These are phyloP conservation scores for Chaenocephalus aceratus DNA, from an alignment of 2,113 vertebrate species.

Conservation along the genomic window DNA sequence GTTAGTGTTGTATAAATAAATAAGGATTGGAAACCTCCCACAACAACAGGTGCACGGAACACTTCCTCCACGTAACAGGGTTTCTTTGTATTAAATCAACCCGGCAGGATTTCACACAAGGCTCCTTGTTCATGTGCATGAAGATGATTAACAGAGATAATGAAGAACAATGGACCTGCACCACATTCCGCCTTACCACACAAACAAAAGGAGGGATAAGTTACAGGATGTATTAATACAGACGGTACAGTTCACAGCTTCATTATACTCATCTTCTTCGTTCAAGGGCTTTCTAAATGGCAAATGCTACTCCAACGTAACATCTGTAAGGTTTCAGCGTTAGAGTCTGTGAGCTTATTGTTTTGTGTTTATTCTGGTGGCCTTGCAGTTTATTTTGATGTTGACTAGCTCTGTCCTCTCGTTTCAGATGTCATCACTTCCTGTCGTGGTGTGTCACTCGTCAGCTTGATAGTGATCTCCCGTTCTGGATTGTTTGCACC, in stretches of 20 bases:
- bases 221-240: background rate
- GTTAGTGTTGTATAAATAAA: background rate
- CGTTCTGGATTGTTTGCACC: no score
- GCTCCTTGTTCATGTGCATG: background rate
- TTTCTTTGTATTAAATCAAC: background rate
- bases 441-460: no score
- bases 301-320: background rate
- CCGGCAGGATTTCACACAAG: conserved; percentile 3
- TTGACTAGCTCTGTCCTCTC: no score
- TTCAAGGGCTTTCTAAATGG: conserved; percentile 16
- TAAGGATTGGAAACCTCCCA: background rate
- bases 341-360: no score
- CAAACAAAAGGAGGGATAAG: background rate
- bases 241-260: conserved; percentile 3
- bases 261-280: background rate
- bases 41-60: background rate
- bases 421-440: no score
- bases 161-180: background rate
- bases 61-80: background rate
- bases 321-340: no score
- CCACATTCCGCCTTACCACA: background rate
- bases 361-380: no score
- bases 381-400: no score
- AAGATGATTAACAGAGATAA: conserved; percentile 30
- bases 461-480: no score